phyloP scores from a whole-genome alignment of 2,888 invertebrate genomes.

The Pterostichus niger region DNA sequence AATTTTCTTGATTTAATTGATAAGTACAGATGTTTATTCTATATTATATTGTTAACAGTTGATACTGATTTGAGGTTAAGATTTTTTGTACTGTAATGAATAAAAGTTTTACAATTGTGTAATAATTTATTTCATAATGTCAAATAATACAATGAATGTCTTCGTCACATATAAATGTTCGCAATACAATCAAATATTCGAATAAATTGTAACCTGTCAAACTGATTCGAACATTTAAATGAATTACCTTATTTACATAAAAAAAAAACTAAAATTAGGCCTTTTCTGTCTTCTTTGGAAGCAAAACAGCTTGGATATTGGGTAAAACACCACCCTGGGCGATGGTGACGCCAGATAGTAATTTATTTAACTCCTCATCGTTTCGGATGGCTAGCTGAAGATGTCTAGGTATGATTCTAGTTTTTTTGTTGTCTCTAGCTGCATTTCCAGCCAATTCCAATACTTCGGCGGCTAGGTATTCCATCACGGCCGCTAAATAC shows the following conservation, averaged over 20 bases:
- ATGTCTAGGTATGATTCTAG: slow-evolving; percentile 88
- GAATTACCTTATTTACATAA: not conserved
- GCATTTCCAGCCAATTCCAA: slow-evolving; percentile 84
- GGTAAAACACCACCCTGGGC: slow-evolving; percentile 92
- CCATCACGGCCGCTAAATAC: slow-evolving; percentile 81
- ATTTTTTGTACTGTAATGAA: not conserved
- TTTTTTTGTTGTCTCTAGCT: slow-evolving; percentile 85
- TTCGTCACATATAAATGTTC: not conserved
- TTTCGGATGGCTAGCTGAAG: slow-evolving; percentile 89
- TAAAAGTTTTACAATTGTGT: slow-evolving; percentile 1
- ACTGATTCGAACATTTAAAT: slow-evolving; percentile 3
- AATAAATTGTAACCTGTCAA: not conserved
- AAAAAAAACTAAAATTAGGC: slow-evolving; percentile 26
- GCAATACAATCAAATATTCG: not conserved
- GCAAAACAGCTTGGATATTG: slow-evolving; percentile 86
- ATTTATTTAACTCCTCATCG: slow-evolving; percentile 89
- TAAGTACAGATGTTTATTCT: too few species aligned
- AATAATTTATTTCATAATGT: not conserved
- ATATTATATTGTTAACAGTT: too few species aligned
- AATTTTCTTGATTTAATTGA: too few species aligned
- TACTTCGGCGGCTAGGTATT: slow-evolving; percentile 85
- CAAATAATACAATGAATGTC: slow-evolving; percentile 12
- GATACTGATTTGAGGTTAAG: slow-evolving; percentile 2
- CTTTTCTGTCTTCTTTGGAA: slow-evolving; percentile 84
- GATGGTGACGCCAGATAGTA: slow-evolving; percentile 88